These are phyloP conservation scores for Coregonus suidteri DNA, from an alignment of 2,797 vertebrate species.

Conservation along the genomic window DNA sequence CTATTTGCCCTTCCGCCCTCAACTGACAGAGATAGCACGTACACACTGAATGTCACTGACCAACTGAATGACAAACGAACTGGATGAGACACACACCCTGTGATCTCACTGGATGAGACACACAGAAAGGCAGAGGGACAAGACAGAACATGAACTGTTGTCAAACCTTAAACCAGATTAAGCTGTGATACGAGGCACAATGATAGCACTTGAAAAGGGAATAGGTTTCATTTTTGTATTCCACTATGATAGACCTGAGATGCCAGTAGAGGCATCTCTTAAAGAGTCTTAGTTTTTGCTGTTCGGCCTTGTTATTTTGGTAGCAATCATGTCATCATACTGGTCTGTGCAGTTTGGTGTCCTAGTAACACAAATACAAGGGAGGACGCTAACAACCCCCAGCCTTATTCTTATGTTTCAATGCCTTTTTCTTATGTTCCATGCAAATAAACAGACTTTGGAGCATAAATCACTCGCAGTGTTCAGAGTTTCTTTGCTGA, in stretches of 20 bases:
- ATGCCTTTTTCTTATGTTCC: background rate
- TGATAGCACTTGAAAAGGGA: slow-evolving; percentile 6
- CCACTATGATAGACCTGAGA: background rate
- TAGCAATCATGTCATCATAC: background rate
- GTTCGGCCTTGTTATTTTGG: background rate
- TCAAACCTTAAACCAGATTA: slow-evolving; percentile 21
- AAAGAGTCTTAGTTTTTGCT: background rate
- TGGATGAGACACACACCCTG: background rate
- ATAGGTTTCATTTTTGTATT: background rate
- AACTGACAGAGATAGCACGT: too few relatives aligned
- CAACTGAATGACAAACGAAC: background rate
- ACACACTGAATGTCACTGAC: too few relatives aligned
- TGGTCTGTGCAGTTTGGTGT: background rate
- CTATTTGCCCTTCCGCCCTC: too few relatives aligned
- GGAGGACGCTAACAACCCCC: background rate
- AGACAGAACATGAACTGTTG: background rate
- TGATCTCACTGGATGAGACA: slow-evolving; percentile 22
- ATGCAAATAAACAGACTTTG: background rate
- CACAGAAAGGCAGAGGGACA: slow-evolving; percentile 37
- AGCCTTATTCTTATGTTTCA: background rate
- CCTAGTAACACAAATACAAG: slow-evolving; percentile 4
- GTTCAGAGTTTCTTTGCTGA: too few relatives aligned
- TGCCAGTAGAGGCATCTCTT: background rate
- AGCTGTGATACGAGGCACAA: background rate
- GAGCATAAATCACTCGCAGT: too few relatives aligned